Percentiles rank a stretch among this genome's conserved stretches.
These are phyloP conservation scores for Plectus sambesii DNA, from an alignment of 1,140 invertebrate species.

Conservation along the genomic window DNA sequence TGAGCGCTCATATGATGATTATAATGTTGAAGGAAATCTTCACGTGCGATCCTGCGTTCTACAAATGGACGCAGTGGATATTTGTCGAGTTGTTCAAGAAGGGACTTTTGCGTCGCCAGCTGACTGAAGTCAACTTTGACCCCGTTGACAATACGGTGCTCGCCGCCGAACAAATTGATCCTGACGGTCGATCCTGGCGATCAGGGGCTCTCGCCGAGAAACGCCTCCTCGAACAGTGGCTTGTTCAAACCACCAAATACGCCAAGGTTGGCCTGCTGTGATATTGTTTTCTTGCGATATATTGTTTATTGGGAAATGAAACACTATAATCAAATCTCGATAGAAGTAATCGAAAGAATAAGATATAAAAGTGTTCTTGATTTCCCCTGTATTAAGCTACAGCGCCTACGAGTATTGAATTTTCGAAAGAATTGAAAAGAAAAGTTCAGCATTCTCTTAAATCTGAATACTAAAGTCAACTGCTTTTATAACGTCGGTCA, in stretches of 20 bases:
- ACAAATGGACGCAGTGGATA: conserved; percentile 81
- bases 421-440: too few relatives aligned
- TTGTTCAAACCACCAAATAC: conserved; percentile 76
- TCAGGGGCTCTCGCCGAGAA: conserved; percentile 90
- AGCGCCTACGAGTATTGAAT: too few relatives aligned
- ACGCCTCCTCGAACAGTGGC: conserved; percentile 81
- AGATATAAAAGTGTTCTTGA: neutral
- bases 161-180: conserved; percentile 94
- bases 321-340: too few relatives aligned
- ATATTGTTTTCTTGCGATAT: too few relatives aligned
- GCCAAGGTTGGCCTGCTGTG: conserved; percentile 63
- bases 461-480: too few relatives aligned
- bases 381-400: neutral
- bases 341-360: neutral
- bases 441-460: too few relatives aligned
- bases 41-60: conserved; percentile 53
- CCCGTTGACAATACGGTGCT: conserved; percentile 92
- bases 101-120: conserved; percentile 47
- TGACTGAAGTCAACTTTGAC: conserved; percentile 91
- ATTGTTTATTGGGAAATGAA: too few relatives aligned
- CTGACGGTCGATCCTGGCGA: conserved; percentile 79
- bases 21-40: conserved; percentile 51
- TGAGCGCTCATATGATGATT: conserved; percentile 12
- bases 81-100: conserved; percentile 77
- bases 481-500: too few relatives aligned